A percentile compares a stretch with the other conserved stretches of the same genome.
Evolutionary conservation across 2,888 invertebrate species (phyloP).

Genomic region (Dryobota labecula): DNA sequence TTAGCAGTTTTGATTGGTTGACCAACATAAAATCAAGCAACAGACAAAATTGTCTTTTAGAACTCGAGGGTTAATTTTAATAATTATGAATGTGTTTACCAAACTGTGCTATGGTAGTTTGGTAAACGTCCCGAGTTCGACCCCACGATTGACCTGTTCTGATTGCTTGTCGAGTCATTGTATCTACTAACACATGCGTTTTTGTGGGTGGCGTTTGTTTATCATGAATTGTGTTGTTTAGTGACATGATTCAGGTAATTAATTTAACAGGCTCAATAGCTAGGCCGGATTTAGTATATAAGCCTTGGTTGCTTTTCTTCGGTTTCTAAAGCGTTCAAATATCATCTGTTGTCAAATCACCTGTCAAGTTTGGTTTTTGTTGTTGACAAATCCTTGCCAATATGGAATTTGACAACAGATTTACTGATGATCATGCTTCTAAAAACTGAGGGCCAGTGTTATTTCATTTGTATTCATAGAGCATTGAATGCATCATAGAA

Average conservation of each 20-base stretch:
- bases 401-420: conserved; percentile 11
- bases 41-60: neutral
- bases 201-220: neutral
- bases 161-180: no score
- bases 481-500: neutral
- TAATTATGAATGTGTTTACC: neutral
- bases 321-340: neutral
- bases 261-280: conserved; percentile 16
- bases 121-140: neutral
- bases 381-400: neutral
- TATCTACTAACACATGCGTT: conserved; percentile 2
- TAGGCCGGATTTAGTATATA: conserved; percentile 5
- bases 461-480: conserved; percentile 2
- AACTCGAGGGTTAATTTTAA: neutral
- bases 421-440: neutral
- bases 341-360: conserved; percentile 2
- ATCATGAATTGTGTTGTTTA: conserved; percentile 20
- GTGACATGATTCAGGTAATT: conserved; percentile 29
- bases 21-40: neutral
- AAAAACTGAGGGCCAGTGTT: conserved; percentile 13
- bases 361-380: neutral
- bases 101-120: neutral
- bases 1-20: neutral
- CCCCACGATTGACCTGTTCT: no score
- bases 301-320: neutral